These are phyloP conservation scores for Crotalus horridus DNA, from an alignment of 2,113 vertebrate species.

Conservation along the genomic window DNA sequence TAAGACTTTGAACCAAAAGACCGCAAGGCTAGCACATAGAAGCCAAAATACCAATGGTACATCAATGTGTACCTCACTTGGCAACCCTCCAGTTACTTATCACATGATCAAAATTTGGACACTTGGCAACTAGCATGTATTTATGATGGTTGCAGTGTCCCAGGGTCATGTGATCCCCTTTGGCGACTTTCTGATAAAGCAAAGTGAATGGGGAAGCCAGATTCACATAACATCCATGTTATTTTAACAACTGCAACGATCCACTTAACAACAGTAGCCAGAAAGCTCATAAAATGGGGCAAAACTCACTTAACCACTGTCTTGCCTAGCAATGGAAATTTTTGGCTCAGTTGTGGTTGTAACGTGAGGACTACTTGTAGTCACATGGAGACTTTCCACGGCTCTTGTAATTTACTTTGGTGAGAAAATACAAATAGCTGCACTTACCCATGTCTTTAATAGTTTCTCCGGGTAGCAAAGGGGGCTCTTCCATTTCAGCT, in stretches of 20 bases:
- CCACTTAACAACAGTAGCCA: neutral
- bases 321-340: neutral
- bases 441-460: slow-evolving; percentile 86
- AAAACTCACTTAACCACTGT: neutral
- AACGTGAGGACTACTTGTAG: neutral
- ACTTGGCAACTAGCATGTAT: no score
- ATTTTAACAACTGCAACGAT: neutral
- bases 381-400: neutral
- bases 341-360: neutral
- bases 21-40: no score
- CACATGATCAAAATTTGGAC: no score
- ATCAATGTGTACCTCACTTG: no score
- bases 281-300: neutral
- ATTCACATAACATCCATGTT: neutral
- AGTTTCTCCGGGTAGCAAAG: slow-evolving; percentile 87
- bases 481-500: slow-evolving; percentile 85
- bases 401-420: neutral
- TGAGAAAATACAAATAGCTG: slow-evolving; percentile 14
- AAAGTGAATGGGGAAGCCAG: neutral
- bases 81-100: no score
- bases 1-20: no score
- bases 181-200: neutral
- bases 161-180: neutral
- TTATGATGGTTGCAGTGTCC: neutral
- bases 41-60: no score